Conservation (phyloP, 2,888 invertebrate genomes). For the Caenorhabditis afra region DNA sequence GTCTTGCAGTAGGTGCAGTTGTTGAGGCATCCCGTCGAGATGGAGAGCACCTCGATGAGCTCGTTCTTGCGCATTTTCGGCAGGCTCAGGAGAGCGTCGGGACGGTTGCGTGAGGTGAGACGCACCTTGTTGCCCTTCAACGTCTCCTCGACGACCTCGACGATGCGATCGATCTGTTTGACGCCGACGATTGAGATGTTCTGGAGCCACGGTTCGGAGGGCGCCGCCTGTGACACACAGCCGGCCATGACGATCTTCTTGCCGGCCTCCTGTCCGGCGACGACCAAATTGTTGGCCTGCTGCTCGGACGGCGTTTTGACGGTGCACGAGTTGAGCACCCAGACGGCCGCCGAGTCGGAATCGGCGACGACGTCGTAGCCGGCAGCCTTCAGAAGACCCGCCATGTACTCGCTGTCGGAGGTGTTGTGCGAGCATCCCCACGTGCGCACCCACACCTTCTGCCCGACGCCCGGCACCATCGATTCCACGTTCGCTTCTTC, state of each 20-base stretch:
- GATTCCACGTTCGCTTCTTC: constrained; percentile 66
- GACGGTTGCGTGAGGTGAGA: constrained; percentile 81
- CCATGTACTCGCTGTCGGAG: constrained; percentile 99
- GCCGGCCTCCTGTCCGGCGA: constrained; percentile 62
- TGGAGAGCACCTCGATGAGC: constrained; percentile 89
- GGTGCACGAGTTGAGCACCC: constrained; percentile 97
- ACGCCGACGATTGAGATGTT: constrained; percentile 96
- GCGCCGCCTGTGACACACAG: constrained; percentile 93
- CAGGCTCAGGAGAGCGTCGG: constrained; percentile 90
- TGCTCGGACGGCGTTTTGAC: constrained; percentile 95
- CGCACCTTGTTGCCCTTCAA: constrained; percentile 86
- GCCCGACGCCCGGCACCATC: constrained; percentile 65
- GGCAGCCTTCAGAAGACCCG: constrained; percentile 88
- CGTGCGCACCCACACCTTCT: constrained; percentile 71
- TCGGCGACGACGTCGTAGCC: constrained; percentile 83
- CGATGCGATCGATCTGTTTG: constrained; percentile 96
- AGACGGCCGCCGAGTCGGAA: constrained; percentile 90
- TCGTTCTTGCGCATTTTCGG: constrained; percentile 97
- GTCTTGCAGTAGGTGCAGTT: constrained; percentile 98
- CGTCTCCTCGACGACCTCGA: constrained; percentile 97
- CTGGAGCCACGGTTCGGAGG: constrained; percentile 81
- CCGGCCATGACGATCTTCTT: constrained; percentile 89
- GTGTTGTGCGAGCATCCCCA: constrained; percentile 87
- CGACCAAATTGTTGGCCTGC: constrained; percentile 68
- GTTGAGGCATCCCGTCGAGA: constrained; percentile 87